Base-by-base conservation (phyloP, 2,113 vertebrate genomes). In the Nyctibius bracteatus region DNA sequence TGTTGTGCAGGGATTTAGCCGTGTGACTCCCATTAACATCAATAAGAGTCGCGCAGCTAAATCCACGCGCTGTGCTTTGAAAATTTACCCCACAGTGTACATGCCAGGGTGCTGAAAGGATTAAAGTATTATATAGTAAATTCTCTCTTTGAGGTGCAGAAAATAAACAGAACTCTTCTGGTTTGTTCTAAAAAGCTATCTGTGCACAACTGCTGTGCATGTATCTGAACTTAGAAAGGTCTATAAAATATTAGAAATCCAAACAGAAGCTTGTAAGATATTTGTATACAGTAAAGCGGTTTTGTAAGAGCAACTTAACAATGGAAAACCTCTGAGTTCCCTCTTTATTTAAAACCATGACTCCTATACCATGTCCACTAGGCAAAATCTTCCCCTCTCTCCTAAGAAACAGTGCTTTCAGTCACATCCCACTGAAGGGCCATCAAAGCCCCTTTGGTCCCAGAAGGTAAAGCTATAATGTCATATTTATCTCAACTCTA, bases 1-100 rank as follows among this genome's bases (percentile, higher is more conserved):
- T 94, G 95, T 65, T 97, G 93, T 94, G 90, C 77, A 94, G 86
- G 96, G 97, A 97, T 97, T 97, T 97, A 97, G 97, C 97, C 93
- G 96, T 96, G 96, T 97, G 97, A 97, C 97, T 97, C 97, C 97
- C 96, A 97, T 97, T 97, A 97, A 97, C 95, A 97, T 97, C 97
- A 97, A 95, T 97, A 96, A 96, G 96, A 97, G 94, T 94, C 77
- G 52, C 87, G 6, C 95, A 90, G 97, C 84, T 97, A 97, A 97
- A 97, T 97, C 97, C 96, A 97, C 0, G 49, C 20, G 5, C 95
- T 91, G 81, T 82, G 94, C 97, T 97, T 97, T 97, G 97, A 97
- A 97, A 97, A 97, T 94, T 96, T 97, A 96, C 97, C 90, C 96
- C 97, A 97, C 95, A 92, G 96, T 96, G 91, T 94, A 96, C 84